These are phyloP conservation scores for Brachirus orientalis DNA, from an alignment of 2,113 vertebrate genomes.

Conservation along the genomic window DNA sequence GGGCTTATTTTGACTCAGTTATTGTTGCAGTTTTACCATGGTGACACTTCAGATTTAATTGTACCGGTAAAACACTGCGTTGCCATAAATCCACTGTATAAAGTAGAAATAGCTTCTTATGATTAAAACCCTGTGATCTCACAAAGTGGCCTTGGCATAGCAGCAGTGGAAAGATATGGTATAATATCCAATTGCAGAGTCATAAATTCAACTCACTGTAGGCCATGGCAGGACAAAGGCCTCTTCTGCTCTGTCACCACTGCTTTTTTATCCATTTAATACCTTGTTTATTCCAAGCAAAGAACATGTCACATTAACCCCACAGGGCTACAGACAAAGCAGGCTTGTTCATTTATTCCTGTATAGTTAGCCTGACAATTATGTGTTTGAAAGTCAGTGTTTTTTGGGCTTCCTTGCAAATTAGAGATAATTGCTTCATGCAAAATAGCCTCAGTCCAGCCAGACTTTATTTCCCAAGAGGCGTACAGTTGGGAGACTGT, in stretches of 20 bases:
- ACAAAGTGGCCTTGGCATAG: slow-evolving; percentile 52
- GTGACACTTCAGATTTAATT: slow-evolving; percentile 57
- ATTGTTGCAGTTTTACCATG: slow-evolving; percentile 59
- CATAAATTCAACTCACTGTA: slow-evolving; percentile 52
- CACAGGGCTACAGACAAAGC: slow-evolving; percentile 23
- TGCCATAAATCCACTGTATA: slow-evolving; percentile 60
- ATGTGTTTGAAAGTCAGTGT: slow-evolving; percentile 49
- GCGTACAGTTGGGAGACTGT: slow-evolving; percentile 42
- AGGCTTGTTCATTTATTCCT: slow-evolving; percentile 29
- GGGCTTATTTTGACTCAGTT: slow-evolving; percentile 60
- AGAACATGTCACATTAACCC: slow-evolving; percentile 22
- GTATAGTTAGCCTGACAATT: slow-evolving; percentile 45
- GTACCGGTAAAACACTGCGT: slow-evolving; percentile 61
- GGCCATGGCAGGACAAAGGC: slow-evolving; percentile 34
- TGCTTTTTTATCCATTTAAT: slow-evolving; percentile 39
- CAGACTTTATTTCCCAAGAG: slow-evolving; percentile 56
- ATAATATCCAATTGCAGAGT: slow-evolving; percentile 53
- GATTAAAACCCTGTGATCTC: slow-evolving; percentile 66
- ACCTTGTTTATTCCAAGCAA: slow-evolving; percentile 50
- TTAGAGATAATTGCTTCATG: slow-evolving; percentile 59
- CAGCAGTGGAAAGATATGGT: slow-evolving; percentile 57
- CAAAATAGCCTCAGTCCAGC: slow-evolving; percentile 38
- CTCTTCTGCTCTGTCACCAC: slow-evolving; percentile 19
- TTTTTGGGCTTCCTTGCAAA: slow-evolving; percentile 50
- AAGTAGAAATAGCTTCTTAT: slow-evolving; percentile 61